Percentiles rank a stretch among this genome's conserved stretches.
phyloP scores from a whole-genome alignment of 2,797 vertebrate species.

The Sardinella longiceps region DNA sequence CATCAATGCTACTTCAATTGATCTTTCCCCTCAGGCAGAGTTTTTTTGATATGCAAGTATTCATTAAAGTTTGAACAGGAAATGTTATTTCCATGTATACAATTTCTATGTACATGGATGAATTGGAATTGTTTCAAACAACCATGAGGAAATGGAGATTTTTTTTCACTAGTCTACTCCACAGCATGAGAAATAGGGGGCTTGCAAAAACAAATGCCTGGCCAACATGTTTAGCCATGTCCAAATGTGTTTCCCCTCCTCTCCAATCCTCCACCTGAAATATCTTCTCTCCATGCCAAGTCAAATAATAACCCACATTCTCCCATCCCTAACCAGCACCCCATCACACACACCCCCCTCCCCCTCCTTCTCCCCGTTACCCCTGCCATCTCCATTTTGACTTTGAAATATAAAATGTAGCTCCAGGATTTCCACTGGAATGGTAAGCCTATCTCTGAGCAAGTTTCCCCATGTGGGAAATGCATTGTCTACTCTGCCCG shows the following conservation, averaged over 20 bases:
- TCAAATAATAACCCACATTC: slow-evolving; percentile 48
- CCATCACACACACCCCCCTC: neutral
- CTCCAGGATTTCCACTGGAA: slow-evolving; percentile 65
- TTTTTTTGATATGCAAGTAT: neutral
- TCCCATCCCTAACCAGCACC: slow-evolving; percentile 29
- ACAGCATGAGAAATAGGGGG: neutral
- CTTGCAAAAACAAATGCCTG: neutral
- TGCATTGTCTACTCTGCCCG: slow-evolving; percentile 62
- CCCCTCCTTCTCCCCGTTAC: slow-evolving; percentile 52
- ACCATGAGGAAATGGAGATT: neutral
- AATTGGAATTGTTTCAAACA: neutral
- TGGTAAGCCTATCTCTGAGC: slow-evolving; percentile 72
- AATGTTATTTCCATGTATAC: neutral
- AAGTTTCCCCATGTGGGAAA: slow-evolving; percentile 71
- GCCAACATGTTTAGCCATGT: neutral
- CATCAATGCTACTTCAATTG: neutral
- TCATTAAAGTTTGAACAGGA: slow-evolving; percentile 2
- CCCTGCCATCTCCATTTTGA: slow-evolving; percentile 58
- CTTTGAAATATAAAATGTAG: slow-evolving; percentile 58
- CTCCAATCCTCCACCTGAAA: slow-evolving; percentile 29
- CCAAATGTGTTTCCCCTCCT: slow-evolving; percentile 6
- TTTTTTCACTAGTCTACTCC: neutral
- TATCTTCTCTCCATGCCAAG: slow-evolving; percentile 36
- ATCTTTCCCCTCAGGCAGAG: neutral
- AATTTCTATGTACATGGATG: neutral